Evolutionary conservation across 2,113 vertebrate species (phyloP).

Genomic region (Trochalopteron elliotii): DNA sequence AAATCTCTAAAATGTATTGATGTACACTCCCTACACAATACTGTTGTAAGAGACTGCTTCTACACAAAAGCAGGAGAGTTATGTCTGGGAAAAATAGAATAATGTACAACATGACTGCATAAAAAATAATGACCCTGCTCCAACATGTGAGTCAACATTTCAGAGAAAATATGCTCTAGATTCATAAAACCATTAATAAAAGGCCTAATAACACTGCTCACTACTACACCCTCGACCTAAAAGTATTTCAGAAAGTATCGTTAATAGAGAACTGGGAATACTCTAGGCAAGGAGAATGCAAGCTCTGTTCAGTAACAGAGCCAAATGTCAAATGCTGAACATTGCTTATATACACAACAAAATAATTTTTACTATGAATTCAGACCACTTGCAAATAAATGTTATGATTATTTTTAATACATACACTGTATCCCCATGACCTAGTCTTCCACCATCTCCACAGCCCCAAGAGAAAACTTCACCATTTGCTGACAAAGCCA

Average conservation of each 20-base stretch:
- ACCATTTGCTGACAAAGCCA: conserved; percentile 90
- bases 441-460: conserved; percentile 93
- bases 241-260: background rate
- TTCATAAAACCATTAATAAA: background rate
- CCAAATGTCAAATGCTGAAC: background rate
- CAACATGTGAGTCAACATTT: background rate
- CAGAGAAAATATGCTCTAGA: background rate
- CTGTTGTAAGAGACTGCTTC: background rate
- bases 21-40: background rate
- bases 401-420: background rate
- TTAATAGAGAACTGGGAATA: background rate
- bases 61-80: background rate
- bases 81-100: background rate
- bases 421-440: conserved; percentile 96
- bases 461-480: conserved; percentile 99
- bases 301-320: background rate
- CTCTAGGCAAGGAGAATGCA: background rate
- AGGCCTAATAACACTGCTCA: background rate
- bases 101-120: background rate
- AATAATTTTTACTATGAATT: background rate
- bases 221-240: background rate
- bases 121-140: background rate
- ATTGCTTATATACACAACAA: background rate
- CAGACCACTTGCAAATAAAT: background rate
- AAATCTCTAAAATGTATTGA: background rate